Evolutionary conservation across 1,140 invertebrate genomes (phyloP).

Genomic region (Zaprionus camerounensis): DNA sequence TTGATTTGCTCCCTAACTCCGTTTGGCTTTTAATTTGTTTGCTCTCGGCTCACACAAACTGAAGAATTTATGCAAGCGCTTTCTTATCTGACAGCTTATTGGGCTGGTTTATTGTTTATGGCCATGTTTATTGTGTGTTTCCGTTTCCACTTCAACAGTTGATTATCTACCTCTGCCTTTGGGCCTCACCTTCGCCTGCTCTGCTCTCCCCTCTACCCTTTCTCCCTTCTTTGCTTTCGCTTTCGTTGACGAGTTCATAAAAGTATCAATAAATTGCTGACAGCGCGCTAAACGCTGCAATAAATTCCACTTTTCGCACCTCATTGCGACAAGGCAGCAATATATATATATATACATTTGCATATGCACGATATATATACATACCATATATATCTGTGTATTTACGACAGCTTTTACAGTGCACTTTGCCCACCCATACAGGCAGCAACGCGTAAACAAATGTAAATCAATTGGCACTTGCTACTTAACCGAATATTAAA

Average conservation of each 20-base stretch:
- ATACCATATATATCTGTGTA: not conserved
- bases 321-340: not conserved
- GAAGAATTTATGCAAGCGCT: not conserved
- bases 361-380: not conserved
- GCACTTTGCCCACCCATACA: not conserved
- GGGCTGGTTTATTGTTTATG: constrained; percentile 58
- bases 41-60: not conserved
- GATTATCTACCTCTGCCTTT: constrained; percentile 57
- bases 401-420: constrained; percentile 3
- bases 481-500: constrained; percentile 1
- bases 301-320: constrained; percentile 55
- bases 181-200: not conserved
- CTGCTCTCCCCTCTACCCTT: not conserved
- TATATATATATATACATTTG: constrained; percentile 3
- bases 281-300: constrained; percentile 40
- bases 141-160: constrained; percentile 57
- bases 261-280: constrained; percentile 61
- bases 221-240: constrained; percentile 14
- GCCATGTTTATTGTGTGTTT: constrained; percentile 59
- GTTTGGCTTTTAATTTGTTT: constrained; percentile 29
- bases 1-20: constrained; percentile 45
- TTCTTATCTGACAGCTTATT: constrained; percentile 19
- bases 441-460: not conserved
- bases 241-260: constrained; percentile 30
- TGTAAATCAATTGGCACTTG: not conserved